Evolutionary conservation across 2,797 vertebrate genomes (phyloP), one percentile per base, ranked within the genome.

Genomic region (Oryzias dopingdopingensis): DNA sequence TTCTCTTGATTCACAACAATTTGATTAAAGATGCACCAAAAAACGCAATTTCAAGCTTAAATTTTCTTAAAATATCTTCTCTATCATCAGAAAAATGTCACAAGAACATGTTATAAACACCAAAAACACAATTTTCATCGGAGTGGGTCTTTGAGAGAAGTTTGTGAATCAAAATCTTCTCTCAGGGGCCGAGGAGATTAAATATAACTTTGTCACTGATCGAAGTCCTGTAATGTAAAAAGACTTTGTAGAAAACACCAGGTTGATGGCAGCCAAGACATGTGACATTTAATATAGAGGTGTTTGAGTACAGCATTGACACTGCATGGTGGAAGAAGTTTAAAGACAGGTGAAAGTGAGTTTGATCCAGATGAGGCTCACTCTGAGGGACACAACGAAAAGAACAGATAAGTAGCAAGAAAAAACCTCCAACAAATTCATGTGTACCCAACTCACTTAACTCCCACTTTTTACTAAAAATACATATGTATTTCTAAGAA

Each of bases 291-390:
- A 49, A 53, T 14, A 40, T 13, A 12, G 60, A 65, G 45, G 24
- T 62, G 4, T 41, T 24, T 49, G 58, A 43, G 23, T 43, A 50
- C 59, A 58, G 29, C 14, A 16, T 56, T 50, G 52, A 64, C 14
- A 69, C 22, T 43, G 52, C 44, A 66, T 42, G 13, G 37, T 57
- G 29, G 37, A 20, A 26, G 22, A 45, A 60, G 29, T 49, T 65
- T 56, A 44, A 51, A 64, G 55, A 14, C n/a, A 69, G 57, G 50
- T 44, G 24, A 54, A 67, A 70, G 67, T 78, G 14, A 14, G 51
- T 74, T 70, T 55, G 50, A 72, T 82, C 70, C 40, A 41, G 64
- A 67, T 50, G 58, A 62, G 49, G 67, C 67, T 63, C 54, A 24
- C 48, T 52, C 29, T 63, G 46, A 59, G 20, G 52, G 45, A 50